Base-by-base conservation (phyloP, 2,888 invertebrate species). In the Agrotis segetum region DNA sequence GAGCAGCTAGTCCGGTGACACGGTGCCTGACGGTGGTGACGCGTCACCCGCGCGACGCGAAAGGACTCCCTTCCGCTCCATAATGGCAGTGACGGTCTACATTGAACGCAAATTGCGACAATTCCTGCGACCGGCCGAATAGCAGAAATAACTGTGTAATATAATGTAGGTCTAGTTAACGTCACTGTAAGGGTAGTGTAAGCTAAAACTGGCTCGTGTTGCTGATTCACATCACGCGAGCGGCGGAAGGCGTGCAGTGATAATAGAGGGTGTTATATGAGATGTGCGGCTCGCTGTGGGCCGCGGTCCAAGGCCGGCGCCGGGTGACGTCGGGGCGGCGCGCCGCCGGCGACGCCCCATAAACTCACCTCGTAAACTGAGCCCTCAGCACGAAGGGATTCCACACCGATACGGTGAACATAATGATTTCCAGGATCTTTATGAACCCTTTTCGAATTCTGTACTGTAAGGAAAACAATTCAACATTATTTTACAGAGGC, bases 241-340 rank as follows among this genome's bases (percentile, higher is more conserved):
- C 40, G 47, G 52, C 60, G 17, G 56, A 44, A 53, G 40, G 52
- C 66, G 52, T 49, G 67, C 62, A 49, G 16, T 64, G 40, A 71
- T 71, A 67, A 64, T 44, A 24, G 62, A 53, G 56, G 70, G 56
- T 70, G 67, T 61, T 64, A 63, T 68, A 46, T 56, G 65, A 68
- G 67, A 70, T 66, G 70, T 69, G 34, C 59, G 58, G 40, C 58
- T n/a, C 16, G 64, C 58, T 69, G 66, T 29, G 52, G 61, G 77
- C 62, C 21, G 21, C 6, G 66, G 63, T 29, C 62, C 77, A 70
- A 78, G 77, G 77, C 69, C 66, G 77, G 69, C 78, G 76, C 59
- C 81, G 56, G 47, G 50, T 61, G 74, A 67, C 64, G 73, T 58
- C 21, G 46, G 19, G 7, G 49, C 49, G 53, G 62, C 81, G 76